phyloP scores from a whole-genome alignment of 2,797 vertebrate species.

The Enteromius anoplus region DNA sequence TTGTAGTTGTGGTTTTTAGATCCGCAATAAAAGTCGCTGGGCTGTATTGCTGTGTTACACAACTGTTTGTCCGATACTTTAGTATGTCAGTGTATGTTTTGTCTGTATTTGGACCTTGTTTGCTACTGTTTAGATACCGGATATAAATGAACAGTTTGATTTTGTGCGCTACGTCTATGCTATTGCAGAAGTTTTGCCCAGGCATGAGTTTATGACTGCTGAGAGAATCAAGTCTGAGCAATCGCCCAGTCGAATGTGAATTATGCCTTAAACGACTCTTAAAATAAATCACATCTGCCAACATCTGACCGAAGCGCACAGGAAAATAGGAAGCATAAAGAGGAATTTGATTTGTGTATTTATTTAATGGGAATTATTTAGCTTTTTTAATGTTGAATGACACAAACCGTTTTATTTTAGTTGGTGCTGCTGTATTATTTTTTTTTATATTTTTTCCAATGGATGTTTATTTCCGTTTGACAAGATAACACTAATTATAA shows the following conservation, averaged over 20 bases:
- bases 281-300: constrained; percentile 35
- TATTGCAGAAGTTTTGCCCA: constrained; percentile 47
- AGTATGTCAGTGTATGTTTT: neutral
- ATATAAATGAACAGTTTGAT: constrained; percentile 26
- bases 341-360: neutral
- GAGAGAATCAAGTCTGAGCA: constrained; percentile 41
- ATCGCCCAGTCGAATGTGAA: constrained; percentile 51
- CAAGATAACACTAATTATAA: neutral
- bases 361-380: neutral
- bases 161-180: constrained; percentile 26
- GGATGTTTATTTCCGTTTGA: neutral
- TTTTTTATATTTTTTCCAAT: neutral
- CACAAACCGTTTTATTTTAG: neutral
- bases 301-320: constrained; percentile 21
- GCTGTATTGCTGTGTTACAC: neutral
- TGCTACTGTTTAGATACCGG: constrained; percentile 3
- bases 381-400: neutral
- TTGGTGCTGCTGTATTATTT: neutral
- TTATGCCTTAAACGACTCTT: constrained; percentile 44
- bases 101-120: neutral
- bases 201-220: constrained; percentile 32
- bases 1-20: neutral
- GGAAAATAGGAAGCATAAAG: constrained; percentile 12
- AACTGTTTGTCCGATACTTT: neutral
- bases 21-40: neutral